These are phyloP conservation scores for Masticophis lateralis DNA, from an alignment of 2,797 vertebrate genomes.

Conservation along the genomic window DNA sequence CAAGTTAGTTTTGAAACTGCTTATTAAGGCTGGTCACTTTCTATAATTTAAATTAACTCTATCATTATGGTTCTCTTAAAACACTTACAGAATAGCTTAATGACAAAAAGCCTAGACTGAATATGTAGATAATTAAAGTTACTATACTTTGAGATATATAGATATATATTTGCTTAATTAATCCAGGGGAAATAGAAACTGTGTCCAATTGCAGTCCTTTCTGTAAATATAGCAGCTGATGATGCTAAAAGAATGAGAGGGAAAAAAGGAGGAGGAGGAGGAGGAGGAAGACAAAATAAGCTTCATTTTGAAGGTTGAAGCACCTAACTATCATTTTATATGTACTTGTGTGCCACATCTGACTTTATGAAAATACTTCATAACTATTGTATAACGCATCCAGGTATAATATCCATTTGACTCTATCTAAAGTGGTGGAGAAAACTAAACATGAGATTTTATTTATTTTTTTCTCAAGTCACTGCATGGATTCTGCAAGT, in stretches of 20 bases:
- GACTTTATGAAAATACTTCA: neutral
- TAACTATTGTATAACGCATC: neutral
- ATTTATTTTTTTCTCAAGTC: neutral
- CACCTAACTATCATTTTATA: neutral
- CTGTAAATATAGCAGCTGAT: constrained; percentile 38
- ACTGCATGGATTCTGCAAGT: neutral
- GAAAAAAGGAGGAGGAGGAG: neutral
- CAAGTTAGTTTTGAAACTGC: constrained; percentile 38
- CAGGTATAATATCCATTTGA: neutral
- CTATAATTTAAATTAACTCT: constrained; percentile 55
- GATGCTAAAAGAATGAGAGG: neutral
- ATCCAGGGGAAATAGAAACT: constrained; percentile 40
- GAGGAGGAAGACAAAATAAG: neutral
- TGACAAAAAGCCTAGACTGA: constrained; percentile 53
- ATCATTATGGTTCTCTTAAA: constrained; percentile 45
- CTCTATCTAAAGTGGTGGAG: neutral
- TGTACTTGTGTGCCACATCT: neutral
- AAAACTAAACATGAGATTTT: neutral
- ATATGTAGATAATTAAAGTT: constrained; percentile 66
- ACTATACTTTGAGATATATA: constrained; percentile 50
- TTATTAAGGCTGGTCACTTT: constrained; percentile 43
- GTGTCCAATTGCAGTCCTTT: constrained; percentile 48
- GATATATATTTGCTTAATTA: constrained; percentile 62
- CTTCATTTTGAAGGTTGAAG: neutral
- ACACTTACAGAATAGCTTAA: constrained; percentile 50